phyloP scores from a whole-genome alignment of 2,113 vertebrate species.

The Riparia riparia region DNA sequence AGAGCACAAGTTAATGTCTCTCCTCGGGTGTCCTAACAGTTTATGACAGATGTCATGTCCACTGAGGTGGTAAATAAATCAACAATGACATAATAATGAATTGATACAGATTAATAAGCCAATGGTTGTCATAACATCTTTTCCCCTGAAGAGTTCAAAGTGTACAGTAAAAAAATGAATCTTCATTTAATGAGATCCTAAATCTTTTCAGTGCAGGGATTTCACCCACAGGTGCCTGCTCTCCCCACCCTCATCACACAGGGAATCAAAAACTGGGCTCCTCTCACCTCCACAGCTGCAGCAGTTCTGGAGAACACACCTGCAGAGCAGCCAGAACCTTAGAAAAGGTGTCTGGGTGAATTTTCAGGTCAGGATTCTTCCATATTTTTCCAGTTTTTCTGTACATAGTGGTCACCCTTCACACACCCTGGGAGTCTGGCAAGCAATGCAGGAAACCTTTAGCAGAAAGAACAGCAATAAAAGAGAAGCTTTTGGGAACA shows the following conservation, averaged over 20 bases:
- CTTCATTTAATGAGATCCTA: not conserved
- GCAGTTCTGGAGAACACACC: constrained; percentile 78
- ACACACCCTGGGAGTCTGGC: constrained; percentile 70
- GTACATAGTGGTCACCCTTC: constrained; percentile 64
- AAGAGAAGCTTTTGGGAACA: not conserved
- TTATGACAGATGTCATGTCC: not conserved
- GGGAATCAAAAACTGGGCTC: not conserved
- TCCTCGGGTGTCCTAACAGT: not conserved
- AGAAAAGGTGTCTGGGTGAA: constrained; percentile 74
- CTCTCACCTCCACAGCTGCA: constrained; percentile 78
- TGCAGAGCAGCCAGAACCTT: constrained; percentile 74
- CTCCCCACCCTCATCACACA: not conserved
- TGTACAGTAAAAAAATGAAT: not conserved
- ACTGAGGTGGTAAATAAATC: not conserved
- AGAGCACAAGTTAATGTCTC: not conserved
- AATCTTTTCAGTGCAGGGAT: not conserved
- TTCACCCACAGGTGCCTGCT: not conserved
- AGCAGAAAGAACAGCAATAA: not conserved
- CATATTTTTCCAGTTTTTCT: constrained; percentile 73
- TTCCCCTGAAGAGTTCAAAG: not conserved
- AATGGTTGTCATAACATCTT: not conserved
- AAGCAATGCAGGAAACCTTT: constrained; percentile 78
- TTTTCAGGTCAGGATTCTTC: constrained; percentile 69
- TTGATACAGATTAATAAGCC: not conserved
- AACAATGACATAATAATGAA: not conserved